Percentiles rank a stretch among this genome's conserved stretches.
Evolutionary conservation across 2,797 vertebrate species (phyloP).

Genomic region (Pseudotriccus pelzelni): DNA sequence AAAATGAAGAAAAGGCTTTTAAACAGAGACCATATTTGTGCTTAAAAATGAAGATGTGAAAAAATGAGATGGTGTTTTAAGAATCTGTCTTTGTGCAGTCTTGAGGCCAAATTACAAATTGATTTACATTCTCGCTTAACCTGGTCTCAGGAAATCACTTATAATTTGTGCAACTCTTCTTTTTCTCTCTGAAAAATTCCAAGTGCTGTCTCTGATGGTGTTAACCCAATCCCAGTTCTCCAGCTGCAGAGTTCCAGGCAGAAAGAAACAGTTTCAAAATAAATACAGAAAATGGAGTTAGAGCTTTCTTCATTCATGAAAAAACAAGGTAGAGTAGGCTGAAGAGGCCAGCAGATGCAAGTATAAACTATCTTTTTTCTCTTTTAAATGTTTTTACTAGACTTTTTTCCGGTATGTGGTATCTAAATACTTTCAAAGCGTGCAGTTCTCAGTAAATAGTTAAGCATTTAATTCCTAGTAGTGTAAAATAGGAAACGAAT

Average conservation of each 20-base stretch:
- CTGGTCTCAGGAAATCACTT: neutral
- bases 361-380: neutral
- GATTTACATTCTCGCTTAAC: conserved; percentile 11
- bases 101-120: neutral
- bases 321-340: neutral
- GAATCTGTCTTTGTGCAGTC: neutral
- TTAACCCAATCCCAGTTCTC: neutral
- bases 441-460: neutral
- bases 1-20: neutral
- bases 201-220: neutral
- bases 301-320: neutral
- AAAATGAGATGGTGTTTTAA: neutral
- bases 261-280: neutral
- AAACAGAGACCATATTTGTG: neutral
- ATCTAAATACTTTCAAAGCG: neutral
- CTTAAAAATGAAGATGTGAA: neutral
- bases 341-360: neutral
- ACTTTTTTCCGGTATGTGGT: neutral
- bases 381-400: neutral
- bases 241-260: neutral
- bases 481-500: neutral
- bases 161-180: neutral
- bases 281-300: neutral
- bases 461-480: neutral
- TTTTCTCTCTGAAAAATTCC: neutral